Evolutionary conservation across 1,140 invertebrate species (phyloP).

Genomic region (Nautilus pompilius): DNA sequence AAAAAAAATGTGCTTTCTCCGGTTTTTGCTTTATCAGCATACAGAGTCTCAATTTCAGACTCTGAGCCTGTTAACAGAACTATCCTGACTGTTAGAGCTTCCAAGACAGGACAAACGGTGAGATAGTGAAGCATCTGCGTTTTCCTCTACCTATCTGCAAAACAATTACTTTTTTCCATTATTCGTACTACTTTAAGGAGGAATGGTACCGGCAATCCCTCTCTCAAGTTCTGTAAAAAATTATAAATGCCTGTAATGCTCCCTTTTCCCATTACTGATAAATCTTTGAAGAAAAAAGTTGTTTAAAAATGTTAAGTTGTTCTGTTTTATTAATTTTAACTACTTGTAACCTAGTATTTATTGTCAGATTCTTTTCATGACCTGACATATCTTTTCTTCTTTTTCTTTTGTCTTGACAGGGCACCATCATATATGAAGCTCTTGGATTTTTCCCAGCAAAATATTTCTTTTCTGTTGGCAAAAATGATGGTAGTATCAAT

Average conservation of each 20-base stretch:
- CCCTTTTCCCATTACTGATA: too few species aligned
- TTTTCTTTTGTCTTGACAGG: conserved; percentile 15
- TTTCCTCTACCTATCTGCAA: background rate
- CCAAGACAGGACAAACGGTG: background rate
- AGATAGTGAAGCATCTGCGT: background rate
- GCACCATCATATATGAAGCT: conserved; percentile 22
- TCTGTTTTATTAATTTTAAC: too few species aligned
- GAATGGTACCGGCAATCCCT: too few species aligned
- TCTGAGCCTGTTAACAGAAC: background rate
- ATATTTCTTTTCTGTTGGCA: conserved; percentile 21
- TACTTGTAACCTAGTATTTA: background rate
- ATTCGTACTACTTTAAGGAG: too few species aligned
- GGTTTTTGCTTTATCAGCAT: background rate
- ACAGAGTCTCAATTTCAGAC: background rate
- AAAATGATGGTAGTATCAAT: conserved; percentile 11
- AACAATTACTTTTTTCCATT: too few species aligned
- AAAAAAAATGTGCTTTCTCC: background rate
- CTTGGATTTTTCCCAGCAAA: conserved; percentile 35
- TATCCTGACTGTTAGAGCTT: background rate
- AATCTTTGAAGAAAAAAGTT: too few species aligned
- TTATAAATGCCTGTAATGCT: too few species aligned
- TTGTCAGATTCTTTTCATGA: background rate
- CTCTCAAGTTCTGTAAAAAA: too few species aligned
- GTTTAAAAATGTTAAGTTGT: too few species aligned
- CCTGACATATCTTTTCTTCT: background rate